A percentile compares a stretch with the other conserved stretches of the same genome.
Conservation (phyloP, 2,113 vertebrate genomes). For the Grus americana region DNA sequence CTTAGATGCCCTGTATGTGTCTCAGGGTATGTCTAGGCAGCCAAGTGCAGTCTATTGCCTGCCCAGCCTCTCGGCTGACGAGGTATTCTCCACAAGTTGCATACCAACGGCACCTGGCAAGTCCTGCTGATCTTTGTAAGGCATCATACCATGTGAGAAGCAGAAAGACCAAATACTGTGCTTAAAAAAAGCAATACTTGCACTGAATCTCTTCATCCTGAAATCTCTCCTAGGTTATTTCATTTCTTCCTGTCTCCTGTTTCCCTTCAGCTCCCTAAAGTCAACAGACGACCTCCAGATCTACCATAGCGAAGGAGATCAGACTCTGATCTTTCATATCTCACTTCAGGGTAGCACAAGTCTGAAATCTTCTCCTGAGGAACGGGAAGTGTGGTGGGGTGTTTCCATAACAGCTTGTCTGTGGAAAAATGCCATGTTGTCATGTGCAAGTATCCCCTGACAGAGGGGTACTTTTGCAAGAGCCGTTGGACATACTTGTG, state of each 20-base stretch:
- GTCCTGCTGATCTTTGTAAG: not conserved
- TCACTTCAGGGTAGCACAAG: not conserved
- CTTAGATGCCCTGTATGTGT: not conserved
- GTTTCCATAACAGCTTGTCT: not conserved
- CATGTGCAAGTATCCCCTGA: not conserved
- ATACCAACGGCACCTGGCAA: not conserved
- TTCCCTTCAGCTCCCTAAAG: not conserved
- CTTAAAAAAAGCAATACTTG: not conserved
- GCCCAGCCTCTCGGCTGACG: not conserved
- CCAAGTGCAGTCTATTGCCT: too few relatives aligned
- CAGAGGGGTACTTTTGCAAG: not conserved
- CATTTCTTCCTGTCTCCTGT: not conserved
- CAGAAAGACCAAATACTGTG: not conserved
- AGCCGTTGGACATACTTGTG: not conserved
- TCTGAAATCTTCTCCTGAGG: not conserved
- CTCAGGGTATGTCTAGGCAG: not conserved
- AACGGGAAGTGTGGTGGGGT: not conserved
- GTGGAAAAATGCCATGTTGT: not conserved
- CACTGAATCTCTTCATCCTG: not conserved
- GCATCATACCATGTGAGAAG: not conserved
- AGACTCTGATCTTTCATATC: not conserved
- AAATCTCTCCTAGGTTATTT: not conserved
- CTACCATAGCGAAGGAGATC: not conserved
- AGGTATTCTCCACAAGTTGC: not conserved
- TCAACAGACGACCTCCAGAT: not conserved